A percentile compares a stretch with the other conserved stretches of the same genome.
Conservation (phyloP, 1,140 invertebrate genomes). For the Leptopilina boulardi region DNA sequence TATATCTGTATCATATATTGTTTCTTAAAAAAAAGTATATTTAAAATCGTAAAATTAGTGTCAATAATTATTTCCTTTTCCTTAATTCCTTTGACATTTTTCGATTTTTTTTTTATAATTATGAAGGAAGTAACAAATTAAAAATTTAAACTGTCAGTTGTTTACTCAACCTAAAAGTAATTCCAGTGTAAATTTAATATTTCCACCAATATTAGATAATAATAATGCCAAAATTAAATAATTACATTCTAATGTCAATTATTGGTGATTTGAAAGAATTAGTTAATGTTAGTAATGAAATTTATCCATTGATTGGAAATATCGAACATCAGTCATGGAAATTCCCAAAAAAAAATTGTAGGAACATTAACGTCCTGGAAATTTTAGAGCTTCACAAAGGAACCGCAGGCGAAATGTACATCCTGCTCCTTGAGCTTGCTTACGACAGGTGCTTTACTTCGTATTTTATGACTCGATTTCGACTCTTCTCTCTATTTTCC, state of each 20-base stretch:
- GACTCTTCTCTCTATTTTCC: neutral
- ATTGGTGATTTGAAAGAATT: conserved; percentile 55
- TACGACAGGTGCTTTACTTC: conserved; percentile 61
- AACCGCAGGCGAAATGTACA: conserved; percentile 59
- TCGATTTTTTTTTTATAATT: neutral
- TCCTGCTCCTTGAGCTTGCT: conserved; percentile 61
- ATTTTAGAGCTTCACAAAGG: conserved; percentile 53
- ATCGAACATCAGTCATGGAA: conserved; percentile 57
- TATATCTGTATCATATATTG: conserved; percentile 64
- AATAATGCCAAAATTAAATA: conserved; percentile 55
- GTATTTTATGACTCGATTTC: conserved; percentile 36
- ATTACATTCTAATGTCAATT: conserved; percentile 53
- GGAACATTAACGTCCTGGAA: conserved; percentile 56
- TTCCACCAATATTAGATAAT: no score
- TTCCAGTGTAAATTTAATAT: neutral
- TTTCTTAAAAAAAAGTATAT: conserved; percentile 58
- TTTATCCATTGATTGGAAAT: conserved; percentile 47
- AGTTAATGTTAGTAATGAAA: conserved; percentile 46
- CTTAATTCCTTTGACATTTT: no score
- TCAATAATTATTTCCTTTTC: no score
- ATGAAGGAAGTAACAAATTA: neutral
- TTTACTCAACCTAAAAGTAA: conserved; percentile 2
- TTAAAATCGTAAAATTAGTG: conserved; percentile 7
- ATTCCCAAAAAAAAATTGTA: conserved; percentile 55
- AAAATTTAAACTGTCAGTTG: neutral